Evolutionary conservation across 2,113 vertebrate species (phyloP), one percentile per base, ranked within the genome.

Genomic region (Epinephelus moara): DNA sequence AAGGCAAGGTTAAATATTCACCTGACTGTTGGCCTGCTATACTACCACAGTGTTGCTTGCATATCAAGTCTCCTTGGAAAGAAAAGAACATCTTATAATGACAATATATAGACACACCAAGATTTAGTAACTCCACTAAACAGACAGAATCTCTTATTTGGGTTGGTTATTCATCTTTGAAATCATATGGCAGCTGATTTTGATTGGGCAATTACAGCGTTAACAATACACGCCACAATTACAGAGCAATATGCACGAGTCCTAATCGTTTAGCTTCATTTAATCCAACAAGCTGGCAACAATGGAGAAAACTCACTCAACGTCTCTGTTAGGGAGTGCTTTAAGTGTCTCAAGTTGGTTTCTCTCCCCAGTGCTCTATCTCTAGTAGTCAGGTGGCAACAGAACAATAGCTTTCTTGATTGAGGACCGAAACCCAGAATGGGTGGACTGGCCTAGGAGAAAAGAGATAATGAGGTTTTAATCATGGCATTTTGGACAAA

Each of bases 201-300:
- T 75, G 75, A 84, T 82, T 84, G 75, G 81, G 79, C 64, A 70
- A 81, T 89, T 81, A 76, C 73, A 79, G 77, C 75, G 69, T 81
- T 60, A 74, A 85, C 70, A 89, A 86, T 84, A 72, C 55, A 23
- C 2, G 3, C 80, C 49, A 75, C 79, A 85, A 91, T 89, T 87
- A 84, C 68, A 64, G 69, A 53, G 82, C 80, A 84, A 87, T 85
- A 83, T 71, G 74, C 78, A 76, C 53, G 5, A 82, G 78, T 64
- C 76, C 81, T 86, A 82, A 88, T 91, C 52, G 49, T 73, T 87
- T 77, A 71, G 85, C 84, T 82, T 82, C 75, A 84, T 91, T 89
- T 92, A 91, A 93, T 90, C 89, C 82, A 33, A 82, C 84, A 89
- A 84, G 72, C 80, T 68, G 69, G 59, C 81, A 76, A 91, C 91